Evolutionary conservation across 2,888 invertebrate species (phyloP).

Genomic region (Aelia acuminata): DNA sequence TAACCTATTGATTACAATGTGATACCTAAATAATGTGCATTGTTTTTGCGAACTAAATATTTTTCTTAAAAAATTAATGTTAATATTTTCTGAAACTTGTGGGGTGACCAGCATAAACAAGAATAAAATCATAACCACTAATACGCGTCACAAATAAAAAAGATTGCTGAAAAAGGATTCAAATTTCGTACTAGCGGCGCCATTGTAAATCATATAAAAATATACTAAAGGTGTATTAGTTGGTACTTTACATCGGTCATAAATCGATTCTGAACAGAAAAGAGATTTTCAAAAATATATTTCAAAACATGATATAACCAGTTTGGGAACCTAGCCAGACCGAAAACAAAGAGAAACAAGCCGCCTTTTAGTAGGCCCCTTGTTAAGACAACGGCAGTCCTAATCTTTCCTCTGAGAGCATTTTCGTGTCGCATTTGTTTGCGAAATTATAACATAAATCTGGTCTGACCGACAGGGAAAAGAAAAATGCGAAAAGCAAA

Average conservation of each 20-base stretch:
- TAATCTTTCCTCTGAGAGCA: constrained; percentile 5
- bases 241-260: background rate
- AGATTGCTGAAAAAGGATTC: background rate
- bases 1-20: too few relatives aligned
- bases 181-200: background rate
- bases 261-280: background rate
- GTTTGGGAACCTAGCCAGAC: background rate
- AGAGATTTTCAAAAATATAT: background rate
- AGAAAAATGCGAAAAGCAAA: background rate
- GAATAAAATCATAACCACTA: too few relatives aligned
- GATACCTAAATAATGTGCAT: too few relatives aligned
- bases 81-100: too few relatives aligned
- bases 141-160: background rate
- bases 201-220: background rate
- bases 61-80: too few relatives aligned
- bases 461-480: background rate
- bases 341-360: background rate
- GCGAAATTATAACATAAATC: background rate
- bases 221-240: background rate
- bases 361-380: background rate
- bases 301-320: constrained; percentile 1
- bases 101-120: too few relatives aligned
- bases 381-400: background rate
- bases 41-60: too few relatives aligned
- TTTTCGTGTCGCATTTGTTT: background rate